phyloP scores from a whole-genome alignment of 2,113 vertebrate species.

The Ramphastos sulfuratus region DNA sequence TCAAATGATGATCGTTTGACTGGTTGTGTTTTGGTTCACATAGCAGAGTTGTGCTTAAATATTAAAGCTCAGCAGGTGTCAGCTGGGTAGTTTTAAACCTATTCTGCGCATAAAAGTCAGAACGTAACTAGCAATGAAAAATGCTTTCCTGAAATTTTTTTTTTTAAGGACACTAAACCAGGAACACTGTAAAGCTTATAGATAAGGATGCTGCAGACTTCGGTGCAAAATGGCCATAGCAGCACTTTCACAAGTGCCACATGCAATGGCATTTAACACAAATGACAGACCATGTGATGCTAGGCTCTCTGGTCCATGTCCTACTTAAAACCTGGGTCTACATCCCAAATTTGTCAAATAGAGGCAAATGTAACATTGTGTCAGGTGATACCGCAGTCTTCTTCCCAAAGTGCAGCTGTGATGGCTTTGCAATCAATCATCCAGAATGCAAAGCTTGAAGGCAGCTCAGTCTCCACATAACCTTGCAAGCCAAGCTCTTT shows the following conservation, averaged over 20 bases:
- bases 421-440: not conserved
- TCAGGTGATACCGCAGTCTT: not conserved
- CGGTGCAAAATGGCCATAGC: not conserved
- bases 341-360: not conserved
- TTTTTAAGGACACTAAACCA: not conserved
- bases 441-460: not conserved
- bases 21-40: not conserved
- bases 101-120: not conserved
- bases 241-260: not conserved
- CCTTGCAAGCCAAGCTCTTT: not conserved
- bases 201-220: not conserved
- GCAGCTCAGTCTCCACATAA: not conserved
- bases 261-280: not conserved
- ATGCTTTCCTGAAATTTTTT: not conserved
- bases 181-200: not conserved
- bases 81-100: not conserved
- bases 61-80: conserved; percentile 8
- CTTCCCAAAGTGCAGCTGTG: not conserved
- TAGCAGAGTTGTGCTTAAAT: not conserved
- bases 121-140: not conserved
- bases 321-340: not conserved
- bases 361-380: not conserved
- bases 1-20: not conserved
- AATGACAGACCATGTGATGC: not conserved
- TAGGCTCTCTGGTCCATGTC: not conserved